Base-by-base conservation (phyloP, 2,113 vertebrate genomes). In the Tachysurus vachellii region DNA sequence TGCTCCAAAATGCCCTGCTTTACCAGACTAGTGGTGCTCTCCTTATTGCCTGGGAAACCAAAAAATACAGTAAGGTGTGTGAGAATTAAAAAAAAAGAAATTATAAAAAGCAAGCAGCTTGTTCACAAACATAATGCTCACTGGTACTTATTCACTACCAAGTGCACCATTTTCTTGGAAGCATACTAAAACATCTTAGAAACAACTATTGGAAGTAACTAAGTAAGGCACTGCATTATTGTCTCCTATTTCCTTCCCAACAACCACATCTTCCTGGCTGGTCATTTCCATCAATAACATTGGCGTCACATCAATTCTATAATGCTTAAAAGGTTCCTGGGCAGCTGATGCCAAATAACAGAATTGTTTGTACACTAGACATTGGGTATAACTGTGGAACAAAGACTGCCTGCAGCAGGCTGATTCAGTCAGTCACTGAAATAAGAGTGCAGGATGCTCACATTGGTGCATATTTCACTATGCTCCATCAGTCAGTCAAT, bases 1-100 rank as follows among this genome's bases (percentile, higher is more conserved):
- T 96, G 94, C 92, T 99, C 98, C 93, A 99, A 91, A 89, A 95
- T 95, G 17, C 97, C 97, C 91, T 98, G 98, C 94, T 98, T 99
- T 93, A 98, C 94, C 90, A 97, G 95, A 88, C 95, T 96, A 86
- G 96, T 93, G 82, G 96, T 96, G 57, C 94, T 90, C 79, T 93
- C 92, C 92, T 96, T 96, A 89, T 96, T 94, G 76, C 95, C 98
- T 99, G 91, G 21, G 93, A 91, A 90, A 70, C 42, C 14, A 85
- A 21, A 86, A 14, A 86, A 66, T 71, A 1, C 70, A 28, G 84
- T 26, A 83, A 47, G 21, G n/a, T 21, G 64, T 71, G 50, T 0
- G 3, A 84, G 0, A 3, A 6, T 53, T 12, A 36, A 53, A 75
- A 75, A 85, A 17, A 83, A 23, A 4, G 0, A 14, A 86, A 36